These are phyloP conservation scores for Bicyclus anynana DNA, from an alignment of 1,140 invertebrate species.

Conservation along the genomic window DNA sequence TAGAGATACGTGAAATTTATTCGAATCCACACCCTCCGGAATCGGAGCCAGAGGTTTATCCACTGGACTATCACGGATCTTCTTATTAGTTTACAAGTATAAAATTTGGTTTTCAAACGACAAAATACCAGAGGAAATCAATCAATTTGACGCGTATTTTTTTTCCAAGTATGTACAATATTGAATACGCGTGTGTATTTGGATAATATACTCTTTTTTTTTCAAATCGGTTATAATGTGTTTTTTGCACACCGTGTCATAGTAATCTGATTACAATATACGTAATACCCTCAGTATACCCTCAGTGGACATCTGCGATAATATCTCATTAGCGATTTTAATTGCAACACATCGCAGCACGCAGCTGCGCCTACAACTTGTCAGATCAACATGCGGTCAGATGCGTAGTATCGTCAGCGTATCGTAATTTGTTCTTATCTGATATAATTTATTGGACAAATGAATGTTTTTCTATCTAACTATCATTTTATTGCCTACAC, in stretches of 20 bases:
- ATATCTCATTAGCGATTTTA: slow-evolving; percentile 22
- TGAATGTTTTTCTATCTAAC: not conserved
- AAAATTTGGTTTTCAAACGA: no score
- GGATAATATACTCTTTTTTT: no score
- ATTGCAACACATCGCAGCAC: slow-evolving; percentile 13
- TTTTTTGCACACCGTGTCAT: slow-evolving; percentile 3
- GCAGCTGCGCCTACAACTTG: slow-evolving; percentile 20
- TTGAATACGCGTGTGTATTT: no score
- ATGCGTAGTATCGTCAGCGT: not conserved
- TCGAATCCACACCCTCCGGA: no score
- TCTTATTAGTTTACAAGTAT: no score
- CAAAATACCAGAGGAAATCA: no score
- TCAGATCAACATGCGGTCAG: slow-evolving; percentile 1
- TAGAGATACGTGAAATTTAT: no score
- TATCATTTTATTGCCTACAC: not conserved
- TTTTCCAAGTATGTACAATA: no score
- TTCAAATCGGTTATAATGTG: no score
- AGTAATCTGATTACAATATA: slow-evolving; percentile 14
- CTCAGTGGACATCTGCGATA: slow-evolving; percentile 20
- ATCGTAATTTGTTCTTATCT: not conserved
- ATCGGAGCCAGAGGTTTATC: no score
- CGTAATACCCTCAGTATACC: not conserved
- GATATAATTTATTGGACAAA: slow-evolving; percentile 1
- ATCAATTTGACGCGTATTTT: no score
- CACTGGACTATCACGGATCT: no score